Conservation (phyloP, 1,140 invertebrate genomes). For the Bactericera cockerelli region DNA sequence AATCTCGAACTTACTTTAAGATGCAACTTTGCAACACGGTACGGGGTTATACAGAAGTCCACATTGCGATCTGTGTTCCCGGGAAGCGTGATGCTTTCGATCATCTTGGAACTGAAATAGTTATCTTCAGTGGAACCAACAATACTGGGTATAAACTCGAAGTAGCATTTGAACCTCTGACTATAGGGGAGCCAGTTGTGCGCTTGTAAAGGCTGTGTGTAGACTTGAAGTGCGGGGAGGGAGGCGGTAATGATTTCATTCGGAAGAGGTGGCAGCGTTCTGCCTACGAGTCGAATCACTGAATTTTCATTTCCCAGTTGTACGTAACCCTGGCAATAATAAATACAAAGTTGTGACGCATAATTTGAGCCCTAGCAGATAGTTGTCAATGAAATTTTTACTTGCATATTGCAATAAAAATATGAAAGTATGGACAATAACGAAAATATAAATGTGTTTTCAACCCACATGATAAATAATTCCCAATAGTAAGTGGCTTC, state of each 20-base stretch:
- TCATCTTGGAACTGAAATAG: not conserved
- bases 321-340: too few species aligned
- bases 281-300: not conserved
- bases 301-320: not conserved
- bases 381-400: too few species aligned
- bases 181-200: not conserved
- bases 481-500: too few species aligned
- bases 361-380: too few species aligned
- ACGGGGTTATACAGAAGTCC: not conserved
- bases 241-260: not conserved
- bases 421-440: too few species aligned
- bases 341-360: too few species aligned
- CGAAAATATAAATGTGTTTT: too few species aligned
- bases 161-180: conserved; percentile 1
- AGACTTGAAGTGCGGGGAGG: not conserved
- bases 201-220: not conserved
- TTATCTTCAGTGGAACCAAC: not conserved
- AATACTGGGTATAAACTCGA: not conserved
- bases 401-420: too few species aligned
- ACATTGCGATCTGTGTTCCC: not conserved
- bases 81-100: not conserved
- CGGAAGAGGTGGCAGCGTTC: not conserved
- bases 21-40: not conserved
- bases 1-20: not conserved
- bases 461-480: too few species aligned